Evolutionary conservation across 2,797 vertebrate species (phyloP).

Genomic region (Anas acuta): DNA sequence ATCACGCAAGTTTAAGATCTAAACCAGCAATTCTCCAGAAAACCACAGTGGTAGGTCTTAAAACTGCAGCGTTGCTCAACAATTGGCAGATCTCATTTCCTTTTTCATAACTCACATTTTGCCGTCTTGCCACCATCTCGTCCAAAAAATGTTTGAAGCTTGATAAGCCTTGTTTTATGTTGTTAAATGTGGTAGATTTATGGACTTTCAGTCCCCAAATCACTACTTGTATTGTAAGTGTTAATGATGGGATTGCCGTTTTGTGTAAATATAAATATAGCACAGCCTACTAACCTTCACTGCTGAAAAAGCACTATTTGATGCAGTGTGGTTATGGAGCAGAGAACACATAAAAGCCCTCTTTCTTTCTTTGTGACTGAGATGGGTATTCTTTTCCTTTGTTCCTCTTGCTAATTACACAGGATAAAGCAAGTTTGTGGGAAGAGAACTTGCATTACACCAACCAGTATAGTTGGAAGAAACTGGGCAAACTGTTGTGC

Average conservation of each 20-base stretch:
- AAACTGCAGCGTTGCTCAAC: not conserved
- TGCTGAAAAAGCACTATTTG: constrained; percentile 54
- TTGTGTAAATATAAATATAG: constrained; percentile 10
- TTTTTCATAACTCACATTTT: not conserved
- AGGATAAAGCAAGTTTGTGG: not conserved
- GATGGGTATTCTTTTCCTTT: constrained; percentile 10
- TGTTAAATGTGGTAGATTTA: constrained; percentile 36
- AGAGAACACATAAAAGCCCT: not conserved
- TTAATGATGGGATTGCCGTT: constrained; percentile 46
- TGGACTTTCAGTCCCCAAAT: constrained; percentile 24
- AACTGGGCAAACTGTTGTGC: not conserved
- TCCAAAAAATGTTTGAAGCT: constrained; percentile 3
- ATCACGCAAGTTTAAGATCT: not conserved
- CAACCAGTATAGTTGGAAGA: not conserved
- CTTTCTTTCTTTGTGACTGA: not conserved
- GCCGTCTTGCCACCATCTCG: not conserved
- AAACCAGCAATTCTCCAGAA: not conserved
- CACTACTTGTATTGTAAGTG: constrained; percentile 42
- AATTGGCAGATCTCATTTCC: not conserved
- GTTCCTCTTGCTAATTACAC: not conserved
- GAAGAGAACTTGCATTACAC: not conserved
- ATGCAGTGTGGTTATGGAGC: constrained; percentile 11
- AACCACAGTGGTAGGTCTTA: not conserved
- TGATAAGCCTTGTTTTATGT: not conserved
- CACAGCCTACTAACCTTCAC: not conserved